These are phyloP conservation scores for Meghimatium bilineatum DNA, from an alignment of 2,888 invertebrate species.

Conservation along the genomic window DNA sequence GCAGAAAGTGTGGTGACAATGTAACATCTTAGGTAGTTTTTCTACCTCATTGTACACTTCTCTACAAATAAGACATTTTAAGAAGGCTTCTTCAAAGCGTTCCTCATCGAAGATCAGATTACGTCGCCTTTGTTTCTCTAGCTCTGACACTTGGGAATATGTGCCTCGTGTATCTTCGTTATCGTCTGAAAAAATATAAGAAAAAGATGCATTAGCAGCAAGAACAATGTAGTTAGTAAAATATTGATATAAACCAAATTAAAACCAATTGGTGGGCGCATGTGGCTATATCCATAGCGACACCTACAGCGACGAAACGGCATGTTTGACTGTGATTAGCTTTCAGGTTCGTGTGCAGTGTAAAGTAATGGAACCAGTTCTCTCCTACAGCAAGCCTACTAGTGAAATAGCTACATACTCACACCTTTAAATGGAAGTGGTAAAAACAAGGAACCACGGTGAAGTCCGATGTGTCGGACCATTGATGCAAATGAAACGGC, in stretches of 20 bases:
- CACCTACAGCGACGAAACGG: too few species aligned
- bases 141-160: slow-evolving; percentile 37
- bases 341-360: too few species aligned
- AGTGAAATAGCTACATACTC: too few species aligned
- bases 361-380: too few species aligned
- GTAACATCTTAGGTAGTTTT: slow-evolving; percentile 75
- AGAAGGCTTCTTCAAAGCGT: slow-evolving; percentile 71
- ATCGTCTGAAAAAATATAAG: slow-evolving; percentile 18
- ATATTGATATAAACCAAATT: not conserved
- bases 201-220: not conserved
- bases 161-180: slow-evolving; percentile 45
- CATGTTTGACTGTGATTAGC: too few species aligned
- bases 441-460: too few species aligned
- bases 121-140: slow-evolving; percentile 53
- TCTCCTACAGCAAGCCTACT: too few species aligned
- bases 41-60: slow-evolving; percentile 74
- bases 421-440: too few species aligned
- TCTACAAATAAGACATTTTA: slow-evolving; percentile 75
- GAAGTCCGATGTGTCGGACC: too few species aligned
- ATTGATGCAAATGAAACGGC: too few species aligned
- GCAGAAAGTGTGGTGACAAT: slow-evolving; percentile 77
- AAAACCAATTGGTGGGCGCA: not conserved
- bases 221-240: not conserved
- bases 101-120: slow-evolving; percentile 72
- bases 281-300: too few species aligned